Conservation (phyloP, 2,888 invertebrate species). For the Branchellion lobata region DNA sequence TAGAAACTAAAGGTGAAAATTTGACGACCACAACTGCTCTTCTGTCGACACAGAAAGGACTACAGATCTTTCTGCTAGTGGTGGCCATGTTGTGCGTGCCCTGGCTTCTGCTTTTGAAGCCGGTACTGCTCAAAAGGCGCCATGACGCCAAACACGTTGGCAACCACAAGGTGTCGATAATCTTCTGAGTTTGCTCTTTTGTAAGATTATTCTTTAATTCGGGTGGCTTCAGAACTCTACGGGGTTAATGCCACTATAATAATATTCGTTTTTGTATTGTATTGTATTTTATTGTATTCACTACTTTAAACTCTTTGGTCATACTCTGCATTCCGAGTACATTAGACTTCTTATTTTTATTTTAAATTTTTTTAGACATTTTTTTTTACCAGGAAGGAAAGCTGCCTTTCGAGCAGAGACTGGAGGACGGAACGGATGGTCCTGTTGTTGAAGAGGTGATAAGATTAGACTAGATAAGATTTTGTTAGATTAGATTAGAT, state of each 20-base stretch:
- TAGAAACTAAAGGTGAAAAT: no score
- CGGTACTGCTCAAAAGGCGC: conserved; percentile 66
- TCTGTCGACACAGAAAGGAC: conserved; percentile 62
- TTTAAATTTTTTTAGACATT: not conserved
- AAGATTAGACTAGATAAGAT: no score
- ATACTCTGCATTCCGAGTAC: no score
- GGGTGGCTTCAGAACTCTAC: not conserved
- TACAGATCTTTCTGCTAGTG: conserved; percentile 61
- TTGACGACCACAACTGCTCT: no score
- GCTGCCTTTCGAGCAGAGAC: conserved; percentile 31
- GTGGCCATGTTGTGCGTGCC: conserved; percentile 80
- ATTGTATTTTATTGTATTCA: no score
- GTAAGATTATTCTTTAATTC: not conserved
- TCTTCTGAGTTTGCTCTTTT: not conserved
- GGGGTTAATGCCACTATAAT: not conserved
- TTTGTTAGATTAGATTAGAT: no score
- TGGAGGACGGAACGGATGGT: conserved; percentile 41
- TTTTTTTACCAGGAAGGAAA: conserved; percentile 30
- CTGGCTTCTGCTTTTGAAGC: conserved; percentile 91
- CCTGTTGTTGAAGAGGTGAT: not conserved
- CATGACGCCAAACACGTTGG: not conserved
- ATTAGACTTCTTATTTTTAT: no score
- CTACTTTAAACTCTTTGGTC: no score
- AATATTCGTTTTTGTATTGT: no score
- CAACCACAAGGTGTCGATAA: not conserved